Evolutionary conservation across 2,113 vertebrate species (phyloP).

Genomic region (Falco punctatus): DNA sequence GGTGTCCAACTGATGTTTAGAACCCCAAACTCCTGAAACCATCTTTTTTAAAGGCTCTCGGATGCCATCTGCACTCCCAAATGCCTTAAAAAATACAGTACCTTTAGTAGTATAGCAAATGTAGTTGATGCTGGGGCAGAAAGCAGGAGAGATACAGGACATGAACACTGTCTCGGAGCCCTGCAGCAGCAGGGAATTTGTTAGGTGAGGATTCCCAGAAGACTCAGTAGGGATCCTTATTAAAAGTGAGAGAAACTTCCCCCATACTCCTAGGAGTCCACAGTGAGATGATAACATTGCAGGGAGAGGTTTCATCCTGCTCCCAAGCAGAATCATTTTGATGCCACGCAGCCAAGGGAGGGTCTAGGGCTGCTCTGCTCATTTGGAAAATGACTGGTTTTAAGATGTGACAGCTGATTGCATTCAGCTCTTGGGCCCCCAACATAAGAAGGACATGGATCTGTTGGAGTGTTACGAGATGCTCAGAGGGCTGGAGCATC

Average conservation of each 20-base stretch:
- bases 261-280: neutral
- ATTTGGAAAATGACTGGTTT: neutral
- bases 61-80: neutral
- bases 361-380: neutral
- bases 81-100: neutral
- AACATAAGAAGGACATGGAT: no score
- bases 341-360: neutral
- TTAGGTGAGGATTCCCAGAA: neutral
- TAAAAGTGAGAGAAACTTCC: neutral
- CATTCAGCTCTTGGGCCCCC: no score
- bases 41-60: neutral
- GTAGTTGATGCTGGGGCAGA: neutral
- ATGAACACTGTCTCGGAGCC: neutral
- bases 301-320: neutral
- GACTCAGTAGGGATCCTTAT: neutral
- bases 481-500: no score
- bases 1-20: neutral
- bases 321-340: neutral
- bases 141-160: neutral
- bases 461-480: no score
- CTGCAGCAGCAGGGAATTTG: neutral
- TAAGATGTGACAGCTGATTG: neutral
- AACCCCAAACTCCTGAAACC: rapidly evolving
- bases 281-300: neutral
- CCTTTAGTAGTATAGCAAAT: neutral